Evolutionary conservation across 2,797 vertebrate species (phyloP).

Genomic region (Toxotes lorentzi): DNA sequence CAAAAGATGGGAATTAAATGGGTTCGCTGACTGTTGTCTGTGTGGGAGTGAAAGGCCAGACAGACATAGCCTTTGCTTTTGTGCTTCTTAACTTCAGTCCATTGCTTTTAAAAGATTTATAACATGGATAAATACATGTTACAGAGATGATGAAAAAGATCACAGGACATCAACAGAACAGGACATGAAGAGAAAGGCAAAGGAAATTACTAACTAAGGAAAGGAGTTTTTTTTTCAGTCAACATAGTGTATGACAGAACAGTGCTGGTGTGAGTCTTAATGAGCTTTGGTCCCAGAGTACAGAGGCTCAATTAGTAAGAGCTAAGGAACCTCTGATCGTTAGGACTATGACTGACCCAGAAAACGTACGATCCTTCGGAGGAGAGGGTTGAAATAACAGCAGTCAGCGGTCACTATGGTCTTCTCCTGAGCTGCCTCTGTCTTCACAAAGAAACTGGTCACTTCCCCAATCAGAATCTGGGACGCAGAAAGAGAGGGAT

Average conservation of each 20-base stretch:
- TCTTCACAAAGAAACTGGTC: slow-evolving; percentile 88
- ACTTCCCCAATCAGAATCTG: slow-evolving; percentile 93
- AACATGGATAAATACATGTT: slow-evolving; percentile 26
- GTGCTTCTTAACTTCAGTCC: slow-evolving; percentile 12
- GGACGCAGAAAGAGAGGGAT: slow-evolving; percentile 34
- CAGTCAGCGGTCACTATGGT: slow-evolving; percentile 93
- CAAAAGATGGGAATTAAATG: background rate
- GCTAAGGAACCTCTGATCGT: slow-evolving; percentile 36
- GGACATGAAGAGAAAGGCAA: slow-evolving; percentile 18
- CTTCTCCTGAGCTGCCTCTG: slow-evolving; percentile 86
- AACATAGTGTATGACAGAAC: slow-evolving; percentile 9
- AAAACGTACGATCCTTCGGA: slow-evolving; percentile 92
- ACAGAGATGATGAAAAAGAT: slow-evolving; percentile 34
- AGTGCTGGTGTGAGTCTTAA: slow-evolving; percentile 31
- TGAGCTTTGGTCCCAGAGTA: slow-evolving; percentile 39
- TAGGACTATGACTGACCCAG: slow-evolving; percentile 84
- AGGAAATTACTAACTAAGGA: slow-evolving; percentile 27
- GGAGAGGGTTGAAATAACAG: slow-evolving; percentile 93
- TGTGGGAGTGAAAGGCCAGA: slow-evolving; percentile 51
- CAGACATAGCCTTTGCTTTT: slow-evolving; percentile 42
- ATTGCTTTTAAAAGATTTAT: slow-evolving; percentile 18
- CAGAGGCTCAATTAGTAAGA: slow-evolving; percentile 34
- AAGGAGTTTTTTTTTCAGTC: slow-evolving; percentile 12
- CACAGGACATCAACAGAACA: slow-evolving; percentile 33
- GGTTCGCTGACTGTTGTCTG: slow-evolving; percentile 8